Percentiles rank a stretch among this genome's conserved stretches.
Evolutionary conservation across 2,797 vertebrate genomes (phyloP).

Genomic region (Acanthopagrus latus): DNA sequence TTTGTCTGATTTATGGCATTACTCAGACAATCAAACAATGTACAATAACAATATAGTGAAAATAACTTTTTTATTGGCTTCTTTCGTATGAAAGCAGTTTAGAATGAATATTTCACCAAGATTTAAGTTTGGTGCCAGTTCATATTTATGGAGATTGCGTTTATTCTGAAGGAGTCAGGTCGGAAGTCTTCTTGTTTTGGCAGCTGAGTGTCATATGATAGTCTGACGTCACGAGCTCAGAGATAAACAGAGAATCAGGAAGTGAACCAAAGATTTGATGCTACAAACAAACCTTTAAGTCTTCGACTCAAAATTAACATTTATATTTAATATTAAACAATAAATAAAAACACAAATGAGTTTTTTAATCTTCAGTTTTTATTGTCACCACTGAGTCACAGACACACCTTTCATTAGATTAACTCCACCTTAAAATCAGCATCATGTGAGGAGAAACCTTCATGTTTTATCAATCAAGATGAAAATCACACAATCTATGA

Average conservation of each 20-base stretch:
- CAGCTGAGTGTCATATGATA: conserved; percentile 17
- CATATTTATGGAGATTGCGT: background rate
- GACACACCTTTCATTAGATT: background rate
- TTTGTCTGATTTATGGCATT: no score
- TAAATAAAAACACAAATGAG: background rate
- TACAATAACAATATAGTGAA: no score
- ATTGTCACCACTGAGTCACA: background rate
- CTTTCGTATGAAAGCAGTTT: no score
- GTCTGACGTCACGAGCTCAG: background rate
- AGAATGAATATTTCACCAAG: background rate
- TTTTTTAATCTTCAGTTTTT: background rate
- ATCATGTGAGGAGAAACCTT: background rate
- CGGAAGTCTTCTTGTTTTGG: background rate
- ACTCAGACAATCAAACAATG: no score
- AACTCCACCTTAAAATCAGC: background rate
- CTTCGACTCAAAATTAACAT: background rate
- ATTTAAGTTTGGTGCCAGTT: background rate
- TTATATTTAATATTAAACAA: background rate
- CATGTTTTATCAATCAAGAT: background rate
- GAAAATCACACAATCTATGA: background rate
- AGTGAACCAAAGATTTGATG: background rate
- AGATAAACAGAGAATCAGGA: background rate
- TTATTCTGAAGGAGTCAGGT: conserved; percentile 23
- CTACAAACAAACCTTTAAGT: background rate
- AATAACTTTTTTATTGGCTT: no score